Conservation (phyloP, 2,888 invertebrate species). For the Polyploca ridens region DNA sequence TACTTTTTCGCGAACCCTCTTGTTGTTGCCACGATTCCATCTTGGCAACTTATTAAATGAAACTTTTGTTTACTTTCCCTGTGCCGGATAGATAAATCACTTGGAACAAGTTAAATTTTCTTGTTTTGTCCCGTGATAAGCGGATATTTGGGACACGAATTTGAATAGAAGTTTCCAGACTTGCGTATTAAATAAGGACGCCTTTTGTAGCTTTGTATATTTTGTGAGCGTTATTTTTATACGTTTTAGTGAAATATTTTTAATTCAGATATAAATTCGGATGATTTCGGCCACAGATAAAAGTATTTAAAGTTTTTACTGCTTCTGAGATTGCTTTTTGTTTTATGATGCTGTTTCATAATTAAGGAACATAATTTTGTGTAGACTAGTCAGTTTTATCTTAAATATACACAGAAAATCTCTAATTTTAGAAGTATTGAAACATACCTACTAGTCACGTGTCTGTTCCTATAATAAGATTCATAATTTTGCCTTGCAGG, state of each 20-base stretch:
- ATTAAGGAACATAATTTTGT: too few relatives aligned
- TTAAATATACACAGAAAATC: too few relatives aligned
- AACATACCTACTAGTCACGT: background rate
- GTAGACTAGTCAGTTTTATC: too few relatives aligned
- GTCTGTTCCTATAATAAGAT: background rate
- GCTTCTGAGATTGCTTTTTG: background rate
- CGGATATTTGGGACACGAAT: constrained; percentile 36
- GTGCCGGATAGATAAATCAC: constrained; percentile 45
- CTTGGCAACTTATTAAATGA: constrained; percentile 38
- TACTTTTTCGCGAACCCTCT: background rate
- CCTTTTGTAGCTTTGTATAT: constrained; percentile 14
- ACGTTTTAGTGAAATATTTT: background rate
- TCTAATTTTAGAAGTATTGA: background rate
- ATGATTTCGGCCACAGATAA: background rate
- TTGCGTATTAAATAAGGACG: constrained; percentile 24
- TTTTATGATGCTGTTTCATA: background rate
- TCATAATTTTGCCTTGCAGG: constrained; percentile 11
- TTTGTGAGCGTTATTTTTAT: constrained; percentile 12
- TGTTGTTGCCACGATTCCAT: background rate
- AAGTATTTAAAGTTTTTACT: background rate
- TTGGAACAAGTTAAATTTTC: constrained; percentile 37
- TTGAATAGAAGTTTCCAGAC: constrained; percentile 24
- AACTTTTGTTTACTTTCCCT: constrained; percentile 42
- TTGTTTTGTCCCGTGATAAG: constrained; percentile 32
- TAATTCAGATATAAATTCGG: background rate